Evolutionary conservation across 2,888 invertebrate genomes (phyloP), one percentile per base, ranked within the genome.

Genomic region (Ischnura elegans): DNA sequence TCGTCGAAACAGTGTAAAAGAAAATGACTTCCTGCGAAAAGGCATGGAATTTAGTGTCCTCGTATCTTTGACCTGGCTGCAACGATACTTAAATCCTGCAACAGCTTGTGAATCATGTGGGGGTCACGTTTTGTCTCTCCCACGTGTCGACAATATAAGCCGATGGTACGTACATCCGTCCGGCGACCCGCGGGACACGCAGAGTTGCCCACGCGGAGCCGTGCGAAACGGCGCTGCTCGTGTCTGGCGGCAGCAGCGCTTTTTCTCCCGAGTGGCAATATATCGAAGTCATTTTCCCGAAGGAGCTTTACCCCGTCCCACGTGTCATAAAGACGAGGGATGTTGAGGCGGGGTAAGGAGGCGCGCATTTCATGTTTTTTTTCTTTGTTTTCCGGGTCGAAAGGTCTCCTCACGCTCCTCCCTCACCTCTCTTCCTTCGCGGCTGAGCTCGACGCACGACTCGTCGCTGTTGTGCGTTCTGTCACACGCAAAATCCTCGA

Each of bases 261-360:
- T 76, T 13, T 36, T 76, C 51, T 51, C 19, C 51, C 16, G 29
- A 10, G 29, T 13, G 76, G 36, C 76, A 36, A 76, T 76, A 76
- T 76, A 76, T 36, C 76, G 29, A 76, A 76, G 76, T 76, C 36
- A 76, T 76, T 76, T 76, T 76, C 76, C 36, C 36, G 76, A 16
- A 8, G 76, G 76, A 76, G 16, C 76, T 8, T 36, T 61, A 61
- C 21, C 19, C 76, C 76, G 36, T 76, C 76, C 76, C 76, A 76
- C 76, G 76, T n/a, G 76, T 36, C 36, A 66, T 66, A 66, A 66
- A 66, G n/a, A 66, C 29, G 29, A 29, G 66, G 29, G 66, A 66
- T n/a, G n/a, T 66, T 55, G 6, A 8, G 29, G n/a, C 29, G n/a
- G 66, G 66, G 19, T 3, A 21, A 21, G 4, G 66, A 29, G 66